Base-by-base conservation (phyloP, 2,888 invertebrate genomes). In the Lamellibrachia satsuma region DNA sequence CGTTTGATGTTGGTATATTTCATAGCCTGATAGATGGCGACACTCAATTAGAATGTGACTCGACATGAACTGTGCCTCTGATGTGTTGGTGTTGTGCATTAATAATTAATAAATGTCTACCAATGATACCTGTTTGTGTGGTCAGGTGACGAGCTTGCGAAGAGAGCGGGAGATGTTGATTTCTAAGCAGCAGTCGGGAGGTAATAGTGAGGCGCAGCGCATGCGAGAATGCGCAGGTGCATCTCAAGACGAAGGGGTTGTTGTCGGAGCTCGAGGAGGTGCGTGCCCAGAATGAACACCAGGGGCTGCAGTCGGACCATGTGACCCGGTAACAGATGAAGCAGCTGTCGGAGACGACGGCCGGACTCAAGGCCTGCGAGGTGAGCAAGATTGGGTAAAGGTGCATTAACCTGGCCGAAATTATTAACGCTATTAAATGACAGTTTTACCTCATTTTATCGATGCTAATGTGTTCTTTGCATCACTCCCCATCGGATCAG, bases 251-350 rank as follows among this genome's bases (percentile, higher is more conserved):
- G 11, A 96, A 96, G 92, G 93, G 95, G 7, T 94, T 96, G 57
- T 94, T 96, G 92, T 94, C 95, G n/a, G 96, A 96, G 94, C 94
- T 96, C 93, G 96, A 96, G 93, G 96, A 96, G 93, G 94, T 96
- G 8, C 93, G 96, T 7, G 95, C 95, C 7, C 95, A 95, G 94
- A 94, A 95, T 90, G 96, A 96, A 93, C 95, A 96, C 93, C 93
- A 93, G n/a, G 95, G 95, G 4, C 94, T 96, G 7, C 95, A 96
- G 93, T 94, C 95, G 0, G 96, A 96, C 92, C 95, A 94, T 90
- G 93, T 95, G 6, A 94, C 95, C 7, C 94, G 96, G 8, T 94
- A 95, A 11, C 96, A 96, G 94, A 93, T 94, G 91, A 96, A 96
- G 93, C 96, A 96, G 93, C 93, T 96, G 15, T 94, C 95, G 7